A percentile compares a stretch with the other conserved stretches of the same genome.
phyloP scores from a whole-genome alignment of 2,113 vertebrate species.

The Reinhardtius hippoglossoides region DNA sequence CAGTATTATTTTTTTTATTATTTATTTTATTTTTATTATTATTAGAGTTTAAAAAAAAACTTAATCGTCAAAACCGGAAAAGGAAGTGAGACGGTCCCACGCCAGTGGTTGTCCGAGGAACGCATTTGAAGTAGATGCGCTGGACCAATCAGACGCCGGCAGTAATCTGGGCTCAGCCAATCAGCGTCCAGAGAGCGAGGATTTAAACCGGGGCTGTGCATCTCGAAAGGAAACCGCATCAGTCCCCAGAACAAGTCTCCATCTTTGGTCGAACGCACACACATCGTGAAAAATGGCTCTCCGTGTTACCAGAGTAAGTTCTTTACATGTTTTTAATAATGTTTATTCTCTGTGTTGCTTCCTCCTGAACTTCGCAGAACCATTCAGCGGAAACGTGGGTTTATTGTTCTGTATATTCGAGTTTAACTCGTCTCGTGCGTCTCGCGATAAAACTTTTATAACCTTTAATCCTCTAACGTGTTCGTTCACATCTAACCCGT shows the following conservation, averaged over 20 bases:
- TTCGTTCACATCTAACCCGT: too few species aligned
- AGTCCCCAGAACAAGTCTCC: background rate
- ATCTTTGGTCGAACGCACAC: background rate
- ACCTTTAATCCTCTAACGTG: too few species aligned
- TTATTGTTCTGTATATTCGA: accelerated
- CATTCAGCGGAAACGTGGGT: too few species aligned
- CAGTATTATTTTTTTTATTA: too few species aligned
- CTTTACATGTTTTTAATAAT: background rate
- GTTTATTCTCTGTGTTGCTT: background rate
- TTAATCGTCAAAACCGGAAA: conserved; percentile 41
- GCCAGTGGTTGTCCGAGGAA: conserved; percentile 62
- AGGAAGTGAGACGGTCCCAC: conserved; percentile 55
- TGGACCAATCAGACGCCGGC: conserved; percentile 76
- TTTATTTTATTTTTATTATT: too few species aligned
- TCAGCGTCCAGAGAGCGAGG: conserved; percentile 65
- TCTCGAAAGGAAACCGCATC: accelerated
- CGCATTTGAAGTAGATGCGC: conserved; percentile 67
- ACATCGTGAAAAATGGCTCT: conserved; percentile 76
- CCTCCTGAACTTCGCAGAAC: too few species aligned
- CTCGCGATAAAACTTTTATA: too few species aligned
- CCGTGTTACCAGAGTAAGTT: conserved; percentile 74
- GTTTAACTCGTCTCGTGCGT: too few species aligned
- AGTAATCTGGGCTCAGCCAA: conserved; percentile 64
- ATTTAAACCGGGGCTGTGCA: conserved; percentile 80
- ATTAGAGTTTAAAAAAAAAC: too few species aligned